These are phyloP conservation scores for Ondatra zibethicus DNA, from an alignment of 2,113 vertebrate genomes.

Conservation along the genomic window DNA sequence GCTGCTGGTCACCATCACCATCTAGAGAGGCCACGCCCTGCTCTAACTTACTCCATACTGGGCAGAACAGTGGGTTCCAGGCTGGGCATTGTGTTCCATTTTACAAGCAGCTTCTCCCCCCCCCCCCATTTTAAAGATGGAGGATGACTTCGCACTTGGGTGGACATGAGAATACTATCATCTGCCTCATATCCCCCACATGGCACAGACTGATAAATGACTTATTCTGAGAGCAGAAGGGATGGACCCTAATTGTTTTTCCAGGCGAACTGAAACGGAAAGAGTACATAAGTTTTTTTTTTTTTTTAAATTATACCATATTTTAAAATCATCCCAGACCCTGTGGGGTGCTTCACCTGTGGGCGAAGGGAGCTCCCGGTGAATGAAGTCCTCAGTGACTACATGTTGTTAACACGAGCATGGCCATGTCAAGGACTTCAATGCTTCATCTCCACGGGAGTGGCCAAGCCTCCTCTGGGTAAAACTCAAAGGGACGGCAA, in stretches of 20 bases:
- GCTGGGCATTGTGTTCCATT: background rate
- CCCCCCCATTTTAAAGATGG: background rate
- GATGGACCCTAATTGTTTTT: background rate
- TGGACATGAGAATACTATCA: background rate
- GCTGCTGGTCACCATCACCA: background rate
- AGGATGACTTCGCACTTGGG: background rate
- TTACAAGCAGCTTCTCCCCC: background rate
- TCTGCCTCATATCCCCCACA: background rate
- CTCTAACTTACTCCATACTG: background rate
- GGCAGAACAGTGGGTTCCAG: no score
- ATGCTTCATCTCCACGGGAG: no score
- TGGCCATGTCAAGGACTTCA: background rate
- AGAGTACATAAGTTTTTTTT: background rate
- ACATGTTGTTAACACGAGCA: background rate
- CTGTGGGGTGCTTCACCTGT: background rate
- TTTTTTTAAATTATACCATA: background rate
- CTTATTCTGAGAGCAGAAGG: background rate
- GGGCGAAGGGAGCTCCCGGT: background rate
- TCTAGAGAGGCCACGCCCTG: background rate
- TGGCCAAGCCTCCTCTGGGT: no score
- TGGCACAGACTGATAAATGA: no score
- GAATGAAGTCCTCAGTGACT: background rate
- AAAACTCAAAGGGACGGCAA: background rate
- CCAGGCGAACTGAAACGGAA: background rate
- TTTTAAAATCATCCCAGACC: background rate